Percentiles rank a stretch among this genome's conserved stretches.
phyloP scores from a whole-genome alignment of 2,113 vertebrate genomes.

The Aptenodytes patagonicus region DNA sequence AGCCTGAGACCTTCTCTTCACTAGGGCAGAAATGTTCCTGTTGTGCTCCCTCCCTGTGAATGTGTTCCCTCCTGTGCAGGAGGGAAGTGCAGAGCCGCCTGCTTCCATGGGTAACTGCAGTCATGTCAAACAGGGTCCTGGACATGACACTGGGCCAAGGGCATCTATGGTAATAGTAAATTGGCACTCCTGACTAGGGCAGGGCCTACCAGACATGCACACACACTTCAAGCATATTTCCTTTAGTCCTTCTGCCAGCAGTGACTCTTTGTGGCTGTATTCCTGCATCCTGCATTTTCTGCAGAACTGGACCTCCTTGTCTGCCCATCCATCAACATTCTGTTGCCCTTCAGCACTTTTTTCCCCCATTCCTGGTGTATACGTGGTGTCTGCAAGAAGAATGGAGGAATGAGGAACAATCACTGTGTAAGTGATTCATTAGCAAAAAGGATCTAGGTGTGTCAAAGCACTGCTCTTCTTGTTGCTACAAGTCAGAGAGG shows the following conservation, averaged over 20 bases:
- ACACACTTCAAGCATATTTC: background rate
- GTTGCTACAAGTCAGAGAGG: background rate
- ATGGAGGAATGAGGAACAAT: background rate
- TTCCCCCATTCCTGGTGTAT: fast-evolving
- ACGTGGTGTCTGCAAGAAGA: background rate
- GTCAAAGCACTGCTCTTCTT: background rate
- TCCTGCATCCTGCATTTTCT: background rate
- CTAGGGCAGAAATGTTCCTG: background rate
- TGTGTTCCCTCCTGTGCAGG: too few relatives aligned
- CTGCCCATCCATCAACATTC: too few relatives aligned
- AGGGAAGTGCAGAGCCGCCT: background rate
- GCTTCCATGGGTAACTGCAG: background rate
- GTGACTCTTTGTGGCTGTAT: background rate
- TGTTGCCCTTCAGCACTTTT: background rate
- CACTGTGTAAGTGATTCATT: background rate
- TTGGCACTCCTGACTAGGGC: background rate
- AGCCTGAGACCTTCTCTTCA: background rate
- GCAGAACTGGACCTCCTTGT: background rate
- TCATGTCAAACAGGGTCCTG: background rate
- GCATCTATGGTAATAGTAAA: background rate
- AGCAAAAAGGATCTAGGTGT: background rate
- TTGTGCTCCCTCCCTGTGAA: too few relatives aligned
- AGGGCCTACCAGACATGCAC: background rate
- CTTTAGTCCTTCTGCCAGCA: background rate
- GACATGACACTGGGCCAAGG: too few relatives aligned